Evolutionary conservation across 2,888 invertebrate species (phyloP).

Genomic region (Tetragonisca angustula): DNA sequence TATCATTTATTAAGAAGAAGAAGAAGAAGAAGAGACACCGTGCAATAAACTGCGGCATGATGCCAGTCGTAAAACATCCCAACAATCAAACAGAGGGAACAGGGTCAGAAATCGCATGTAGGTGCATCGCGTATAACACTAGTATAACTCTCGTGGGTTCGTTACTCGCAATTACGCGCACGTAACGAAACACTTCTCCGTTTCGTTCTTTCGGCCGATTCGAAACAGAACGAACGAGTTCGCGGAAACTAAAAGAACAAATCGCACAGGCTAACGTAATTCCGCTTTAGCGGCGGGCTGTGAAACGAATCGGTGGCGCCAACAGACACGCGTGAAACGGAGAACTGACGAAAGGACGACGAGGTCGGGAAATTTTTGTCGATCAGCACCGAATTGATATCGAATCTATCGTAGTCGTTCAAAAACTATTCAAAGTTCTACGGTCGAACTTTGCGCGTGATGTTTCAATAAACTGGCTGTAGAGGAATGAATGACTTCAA

Average conservation of each 20-base stretch:
- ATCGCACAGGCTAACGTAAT: neutral
- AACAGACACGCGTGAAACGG: no score
- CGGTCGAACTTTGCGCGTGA: no score
- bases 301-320: no score
- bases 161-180: conserved; percentile 52
- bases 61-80: neutral
- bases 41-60: neutral
- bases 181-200: conserved; percentile 9
- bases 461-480: no score
- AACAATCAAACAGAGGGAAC: neutral
- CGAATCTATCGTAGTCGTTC: no score
- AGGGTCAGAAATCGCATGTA: neutral
- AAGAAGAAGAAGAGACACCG: neutral
- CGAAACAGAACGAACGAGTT: neutral
- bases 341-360: no score
- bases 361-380: no score
- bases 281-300: neutral
- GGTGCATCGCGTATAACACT: no score
- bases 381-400: no score
- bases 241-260: neutral
- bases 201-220: neutral
- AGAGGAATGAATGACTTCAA: neutral
- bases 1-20: no score
- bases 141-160: conserved; percentile 24
- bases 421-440: no score